These are phyloP conservation scores for Ageneiosus marmoratus DNA, from an alignment of 2,113 vertebrate genomes.

Conservation along the genomic window DNA sequence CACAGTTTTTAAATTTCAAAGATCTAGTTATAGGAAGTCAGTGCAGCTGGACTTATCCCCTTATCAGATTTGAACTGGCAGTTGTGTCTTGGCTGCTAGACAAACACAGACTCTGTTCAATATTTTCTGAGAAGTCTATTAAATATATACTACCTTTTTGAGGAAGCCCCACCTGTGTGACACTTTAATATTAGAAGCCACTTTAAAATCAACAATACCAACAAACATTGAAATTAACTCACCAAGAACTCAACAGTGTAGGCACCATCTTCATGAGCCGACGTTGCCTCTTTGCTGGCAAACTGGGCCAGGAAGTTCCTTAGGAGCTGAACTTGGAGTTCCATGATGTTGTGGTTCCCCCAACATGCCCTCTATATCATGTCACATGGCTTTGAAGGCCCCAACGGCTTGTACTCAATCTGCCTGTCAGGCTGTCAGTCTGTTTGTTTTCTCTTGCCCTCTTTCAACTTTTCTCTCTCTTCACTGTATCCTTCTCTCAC, in stretches of 20 bases:
- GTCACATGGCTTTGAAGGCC: conserved; percentile 55
- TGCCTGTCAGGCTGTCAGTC: background rate
- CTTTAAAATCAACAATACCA: background rate
- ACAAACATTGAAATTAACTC: conserved; percentile 53
- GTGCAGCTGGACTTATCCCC: background rate
- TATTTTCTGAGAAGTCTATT: background rate
- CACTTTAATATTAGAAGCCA: background rate
- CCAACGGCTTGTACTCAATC: background rate
- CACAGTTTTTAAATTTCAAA: background rate
- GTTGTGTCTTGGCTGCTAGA: background rate
- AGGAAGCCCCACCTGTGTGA: background rate
- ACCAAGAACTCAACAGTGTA: conserved; percentile 71
- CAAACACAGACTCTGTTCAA: background rate
- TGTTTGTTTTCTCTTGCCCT: background rate
- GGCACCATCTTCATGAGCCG: conserved; percentile 44
- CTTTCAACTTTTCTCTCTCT: background rate
- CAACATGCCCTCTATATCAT: conserved; percentile 59
- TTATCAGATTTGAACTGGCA: background rate
- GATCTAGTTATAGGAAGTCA: background rate
- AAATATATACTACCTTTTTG: background rate
- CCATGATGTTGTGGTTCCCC: conserved; percentile 62
- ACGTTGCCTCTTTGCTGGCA: conserved; percentile 60
- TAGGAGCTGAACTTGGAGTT: conserved; percentile 65
- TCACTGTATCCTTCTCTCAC: conserved; percentile 6
- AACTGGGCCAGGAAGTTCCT: conserved; percentile 64